These are phyloP conservation scores for Gymnothorax reevesii DNA, from an alignment of 2,797 vertebrate genomes.

Conservation along the genomic window DNA sequence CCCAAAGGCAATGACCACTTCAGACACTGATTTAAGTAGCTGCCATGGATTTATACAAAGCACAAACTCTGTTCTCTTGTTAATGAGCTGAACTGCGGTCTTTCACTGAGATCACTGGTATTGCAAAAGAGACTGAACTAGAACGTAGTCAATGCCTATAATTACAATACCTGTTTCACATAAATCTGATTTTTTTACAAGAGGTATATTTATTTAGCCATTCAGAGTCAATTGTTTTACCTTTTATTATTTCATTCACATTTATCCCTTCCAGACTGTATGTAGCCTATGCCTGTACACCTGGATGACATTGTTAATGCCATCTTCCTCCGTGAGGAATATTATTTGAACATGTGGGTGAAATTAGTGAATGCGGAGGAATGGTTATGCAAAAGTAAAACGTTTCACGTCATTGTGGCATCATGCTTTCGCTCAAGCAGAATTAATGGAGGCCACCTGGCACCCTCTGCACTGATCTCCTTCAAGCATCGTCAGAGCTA, in stretches of 20 bases:
- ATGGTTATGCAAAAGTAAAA: background rate
- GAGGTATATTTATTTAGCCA: background rate
- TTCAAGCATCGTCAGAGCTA: too few relatives aligned
- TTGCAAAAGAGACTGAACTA: background rate
- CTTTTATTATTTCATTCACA: background rate
- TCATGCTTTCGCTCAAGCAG: background rate
- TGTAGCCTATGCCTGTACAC: background rate
- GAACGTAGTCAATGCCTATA: background rate
- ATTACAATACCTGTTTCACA: too few relatives aligned
- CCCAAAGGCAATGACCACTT: background rate
- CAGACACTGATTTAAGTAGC: background rate
- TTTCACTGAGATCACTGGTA: background rate
- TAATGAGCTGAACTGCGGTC: slow-evolving; percentile 1
- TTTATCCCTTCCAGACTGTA: background rate
- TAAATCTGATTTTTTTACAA: background rate
- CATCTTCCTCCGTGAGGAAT: background rate
- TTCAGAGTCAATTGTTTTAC: background rate
- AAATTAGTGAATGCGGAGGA: background rate
- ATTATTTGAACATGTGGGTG: background rate
- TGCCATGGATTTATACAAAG: background rate
- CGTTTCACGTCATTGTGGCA: background rate
- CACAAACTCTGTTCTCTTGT: background rate
- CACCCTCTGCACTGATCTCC: too few relatives aligned
- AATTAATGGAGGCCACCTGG: background rate
- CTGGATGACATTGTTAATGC: background rate